Base-by-base conservation (phyloP, 1,140 invertebrate species). In the Bombyx mandarina region DNA sequence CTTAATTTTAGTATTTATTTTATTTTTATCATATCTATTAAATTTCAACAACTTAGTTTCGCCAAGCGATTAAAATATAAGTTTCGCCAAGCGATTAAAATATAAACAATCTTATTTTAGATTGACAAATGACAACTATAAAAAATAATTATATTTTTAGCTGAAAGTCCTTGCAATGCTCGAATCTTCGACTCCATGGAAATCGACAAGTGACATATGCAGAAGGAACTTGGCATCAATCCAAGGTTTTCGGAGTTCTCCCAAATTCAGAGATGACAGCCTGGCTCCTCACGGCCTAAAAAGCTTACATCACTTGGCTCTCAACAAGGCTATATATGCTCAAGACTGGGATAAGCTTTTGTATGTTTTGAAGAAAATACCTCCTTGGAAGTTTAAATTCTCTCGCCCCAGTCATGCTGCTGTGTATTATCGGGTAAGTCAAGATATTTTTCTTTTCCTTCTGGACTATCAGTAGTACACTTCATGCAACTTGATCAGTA, bases 331-430 rank as follows among this genome's bases (percentile, higher is more conserved):
- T 0, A 78, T 86, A 35, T 35, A 35, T 35, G 26, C 26, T 35
- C 82, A 86, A 47, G 61, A 82, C 61, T 86, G 82, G 82, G 62
- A 83, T 54, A 73, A 74, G 52, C 52, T 83, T 2, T 35, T 76
- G 3, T 81, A 73, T 60, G 57, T 86, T 6, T 58, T 86, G 8
- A 79, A 73, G 52, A 79, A 80, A 45, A 75, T 68, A 6, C 73
- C 78, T 6, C 68, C 75, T 42, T 78, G 71, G 71, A 69, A 76
- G 54, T 71, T 75, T 62, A 45, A 66, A 22, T 49, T 45, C 7
- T 56, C 62, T 3, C 60, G 54, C 47, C n/a, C 56, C 47, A 56
- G 62, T 60, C 68, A 73, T 53, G 8, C 71, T 47, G 58, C 67
- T 53, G 52, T 78, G 56, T 81, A 81, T 69, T 60, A 72, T 0